Conservation (phyloP, 2,797 vertebrate genomes). For the Tadarida brasiliensis region DNA sequence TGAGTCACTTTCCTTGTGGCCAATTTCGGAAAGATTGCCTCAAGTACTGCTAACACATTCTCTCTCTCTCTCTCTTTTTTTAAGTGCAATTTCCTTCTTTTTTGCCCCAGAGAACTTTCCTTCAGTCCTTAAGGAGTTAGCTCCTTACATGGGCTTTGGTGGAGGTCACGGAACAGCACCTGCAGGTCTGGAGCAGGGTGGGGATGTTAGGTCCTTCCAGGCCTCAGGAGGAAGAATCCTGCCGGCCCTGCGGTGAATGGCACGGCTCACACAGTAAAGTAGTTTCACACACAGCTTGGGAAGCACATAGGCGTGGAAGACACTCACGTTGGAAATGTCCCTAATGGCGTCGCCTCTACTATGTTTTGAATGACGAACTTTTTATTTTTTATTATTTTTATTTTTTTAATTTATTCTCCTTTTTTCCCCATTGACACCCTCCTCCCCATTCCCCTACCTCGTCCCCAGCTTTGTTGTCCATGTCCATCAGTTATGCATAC, state of each 20-base stretch:
- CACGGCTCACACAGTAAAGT: background rate
- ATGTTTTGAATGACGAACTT: constrained; percentile 97
- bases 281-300: background rate
- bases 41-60: background rate
- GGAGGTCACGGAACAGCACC: background rate
- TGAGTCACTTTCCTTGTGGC: constrained; percentile 48
- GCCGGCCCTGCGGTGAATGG: background rate
- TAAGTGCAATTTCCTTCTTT: background rate
- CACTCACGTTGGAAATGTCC: constrained; percentile 95
- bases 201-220: background rate
- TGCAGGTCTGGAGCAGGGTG: background rate
- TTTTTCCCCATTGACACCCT: no score
- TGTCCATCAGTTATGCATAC: no score
- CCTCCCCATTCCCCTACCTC: no score
- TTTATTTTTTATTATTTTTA: no score
- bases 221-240: background rate
- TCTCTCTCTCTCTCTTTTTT: background rate
- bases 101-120: background rate
- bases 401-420: no score
- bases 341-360: constrained; percentile 94
- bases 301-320: constrained; percentile 88
- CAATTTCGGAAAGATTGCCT: background rate
- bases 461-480: no score
- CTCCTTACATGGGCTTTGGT: background rate
- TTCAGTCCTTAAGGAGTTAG: background rate